Percentiles rank a stretch among this genome's conserved stretches.
phyloP scores from a whole-genome alignment of 1,140 invertebrate species.

The Drosophila virilis region DNA sequence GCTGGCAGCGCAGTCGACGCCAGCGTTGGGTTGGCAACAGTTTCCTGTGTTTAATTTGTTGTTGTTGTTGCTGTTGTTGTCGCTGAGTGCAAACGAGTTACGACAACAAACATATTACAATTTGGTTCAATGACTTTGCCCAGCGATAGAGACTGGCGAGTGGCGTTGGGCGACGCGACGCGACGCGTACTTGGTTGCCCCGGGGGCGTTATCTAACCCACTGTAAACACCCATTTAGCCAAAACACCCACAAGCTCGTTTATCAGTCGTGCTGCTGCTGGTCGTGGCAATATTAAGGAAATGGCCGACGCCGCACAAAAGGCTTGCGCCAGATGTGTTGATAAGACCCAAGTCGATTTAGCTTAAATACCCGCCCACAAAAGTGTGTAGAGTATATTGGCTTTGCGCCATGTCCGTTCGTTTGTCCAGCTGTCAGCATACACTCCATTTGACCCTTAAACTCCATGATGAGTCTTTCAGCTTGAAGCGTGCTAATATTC shows the following conservation, averaged over 20 bases:
- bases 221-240: slow-evolving; percentile 51
- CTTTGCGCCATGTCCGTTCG: too few species aligned
- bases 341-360: slow-evolving; percentile 39
- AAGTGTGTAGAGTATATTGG: too few species aligned
- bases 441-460: too few species aligned
- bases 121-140: slow-evolving; percentile 80
- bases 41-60: slow-evolving; percentile 69
- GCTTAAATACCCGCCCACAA: neutral
- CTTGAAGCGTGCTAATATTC: too few species aligned
- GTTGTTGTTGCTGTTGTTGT: slow-evolving; percentile 37
- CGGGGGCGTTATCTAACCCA: slow-evolving; percentile 53
- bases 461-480: too few species aligned
- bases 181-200: neutral
- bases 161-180: slow-evolving; percentile 7
- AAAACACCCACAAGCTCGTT: slow-evolving; percentile 65
- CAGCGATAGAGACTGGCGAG: slow-evolving; percentile 59
- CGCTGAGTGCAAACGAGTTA: slow-evolving; percentile 76
- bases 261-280: slow-evolving; percentile 52
- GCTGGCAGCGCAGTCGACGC: slow-evolving; percentile 37
- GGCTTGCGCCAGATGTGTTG: slow-evolving; percentile 64
- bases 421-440: too few species aligned
- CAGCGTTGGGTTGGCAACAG: slow-evolving; percentile 68
- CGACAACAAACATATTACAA: slow-evolving; percentile 80
- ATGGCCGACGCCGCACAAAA: slow-evolving; percentile 46
- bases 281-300: slow-evolving; percentile 66